Percentiles rank a stretch among this genome's conserved stretches.
Evolutionary conservation across 2,888 invertebrate species (phyloP).

Genomic region (Cerceris ruficornis): DNA sequence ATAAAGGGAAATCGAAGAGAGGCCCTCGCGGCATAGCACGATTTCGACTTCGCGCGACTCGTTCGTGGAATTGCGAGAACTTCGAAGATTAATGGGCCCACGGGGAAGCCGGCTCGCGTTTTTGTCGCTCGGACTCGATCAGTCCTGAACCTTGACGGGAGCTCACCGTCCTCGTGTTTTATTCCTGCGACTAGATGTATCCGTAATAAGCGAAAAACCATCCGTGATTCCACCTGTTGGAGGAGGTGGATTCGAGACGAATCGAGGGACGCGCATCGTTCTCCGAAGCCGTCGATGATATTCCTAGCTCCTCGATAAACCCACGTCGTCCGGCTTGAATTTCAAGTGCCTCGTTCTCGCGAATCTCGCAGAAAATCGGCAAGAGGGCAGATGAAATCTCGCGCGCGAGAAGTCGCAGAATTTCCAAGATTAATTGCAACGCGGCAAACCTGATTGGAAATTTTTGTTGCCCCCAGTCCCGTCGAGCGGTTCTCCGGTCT

Average conservation of each 20-base stretch:
- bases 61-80: slow-evolving; percentile 59
- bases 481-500: slow-evolving; percentile 21
- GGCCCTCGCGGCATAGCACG: slow-evolving; percentile 11
- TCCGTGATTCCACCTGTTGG: slow-evolving; percentile 28
- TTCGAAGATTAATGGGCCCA: slow-evolving; percentile 59
- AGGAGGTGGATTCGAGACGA: not conserved
- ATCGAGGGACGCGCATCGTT: not conserved
- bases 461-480: slow-evolving; percentile 53
- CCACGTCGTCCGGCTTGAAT: too few relatives aligned
- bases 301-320: too few relatives aligned
- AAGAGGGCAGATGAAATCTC: too few relatives aligned
- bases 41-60: slow-evolving; percentile 46
- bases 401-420: slow-evolving; percentile 28
- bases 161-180: slow-evolving; percentile 37
- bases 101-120: slow-evolving; percentile 55
- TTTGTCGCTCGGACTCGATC: slow-evolving; percentile 48
- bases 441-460: slow-evolving; percentile 65
- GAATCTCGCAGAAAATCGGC: too few relatives aligned
- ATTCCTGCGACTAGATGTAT: slow-evolving; percentile 43
- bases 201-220: slow-evolving; percentile 43
- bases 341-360: not conserved
- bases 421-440: slow-evolving; percentile 63
- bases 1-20: not conserved
- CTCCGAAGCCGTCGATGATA: too few relatives aligned
- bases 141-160: slow-evolving; percentile 45